Evolutionary conservation across 1,140 invertebrate genomes (phyloP).

Genomic region (Drosophila pectinifera): DNA sequence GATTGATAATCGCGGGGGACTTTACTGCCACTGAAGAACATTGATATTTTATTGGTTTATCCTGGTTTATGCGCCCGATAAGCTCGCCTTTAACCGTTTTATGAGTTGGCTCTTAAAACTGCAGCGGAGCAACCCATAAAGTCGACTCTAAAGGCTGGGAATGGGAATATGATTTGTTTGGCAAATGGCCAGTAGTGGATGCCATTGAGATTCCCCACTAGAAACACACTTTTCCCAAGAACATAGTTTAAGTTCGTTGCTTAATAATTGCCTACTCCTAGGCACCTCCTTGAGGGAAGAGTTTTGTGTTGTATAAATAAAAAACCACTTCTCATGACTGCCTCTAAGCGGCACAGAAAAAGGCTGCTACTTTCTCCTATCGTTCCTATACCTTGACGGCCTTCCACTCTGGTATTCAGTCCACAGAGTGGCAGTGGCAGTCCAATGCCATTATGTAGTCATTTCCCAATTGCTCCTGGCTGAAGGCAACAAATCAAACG

Average conservation of each 20-base stretch:
- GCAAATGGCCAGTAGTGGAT: slow-evolving; percentile 12
- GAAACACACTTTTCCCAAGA: background rate
- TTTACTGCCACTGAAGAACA: slow-evolving; percentile 38
- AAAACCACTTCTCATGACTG: background rate
- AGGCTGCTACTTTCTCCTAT: background rate
- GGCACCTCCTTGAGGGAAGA: background rate
- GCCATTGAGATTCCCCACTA: background rate
- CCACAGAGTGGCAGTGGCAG: slow-evolving; percentile 14
- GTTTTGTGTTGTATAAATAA: slow-evolving; percentile 9
- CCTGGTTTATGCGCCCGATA: slow-evolving; percentile 55
- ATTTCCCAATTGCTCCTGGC: slow-evolving; percentile 65
- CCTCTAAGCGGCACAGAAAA: background rate
- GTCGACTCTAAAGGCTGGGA: background rate
- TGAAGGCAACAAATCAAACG: slow-evolving; percentile 70
- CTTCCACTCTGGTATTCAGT: slow-evolving; percentile 19
- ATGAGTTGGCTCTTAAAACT: slow-evolving; percentile 31
- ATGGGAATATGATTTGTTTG: slow-evolving; percentile 14
- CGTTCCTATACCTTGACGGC: slow-evolving; percentile 3
- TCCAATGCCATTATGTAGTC: slow-evolving; percentile 64
- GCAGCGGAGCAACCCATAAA: slow-evolving; percentile 14
- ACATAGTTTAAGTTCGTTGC: background rate
- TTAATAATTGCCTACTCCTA: background rate
- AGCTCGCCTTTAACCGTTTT: slow-evolving; percentile 42
- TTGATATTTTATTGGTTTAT: slow-evolving; percentile 80
- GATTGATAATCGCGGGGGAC: slow-evolving; percentile 7